Evolutionary conservation across 35 echinoderm and acorn worm genomes (phyloP).

Genomic region (Patiria miniata): DNA sequence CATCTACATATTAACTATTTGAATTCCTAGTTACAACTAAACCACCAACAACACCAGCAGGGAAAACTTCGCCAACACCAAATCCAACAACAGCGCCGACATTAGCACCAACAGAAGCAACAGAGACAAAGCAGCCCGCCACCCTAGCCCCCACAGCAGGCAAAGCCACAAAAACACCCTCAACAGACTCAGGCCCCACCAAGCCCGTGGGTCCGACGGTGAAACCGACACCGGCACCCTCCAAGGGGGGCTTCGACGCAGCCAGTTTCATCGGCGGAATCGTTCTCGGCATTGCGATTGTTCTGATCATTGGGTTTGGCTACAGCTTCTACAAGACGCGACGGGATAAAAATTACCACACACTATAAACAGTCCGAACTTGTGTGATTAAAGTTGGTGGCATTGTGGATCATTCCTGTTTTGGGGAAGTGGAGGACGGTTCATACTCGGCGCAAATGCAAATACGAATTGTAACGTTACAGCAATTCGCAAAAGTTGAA

Average conservation of each 20-base stretch:
- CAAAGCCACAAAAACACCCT: not conserved
- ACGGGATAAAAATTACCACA: conserved; percentile 12
- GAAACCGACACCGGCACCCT: not conserved
- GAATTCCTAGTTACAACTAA: not conserved
- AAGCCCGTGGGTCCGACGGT: not conserved
- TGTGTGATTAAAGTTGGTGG: no score
- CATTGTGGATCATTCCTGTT: no score
- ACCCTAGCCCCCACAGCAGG: not conserved
- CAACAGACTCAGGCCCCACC: not conserved
- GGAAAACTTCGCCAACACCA: not conserved
- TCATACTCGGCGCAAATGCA: no score
- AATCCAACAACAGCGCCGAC: not conserved
- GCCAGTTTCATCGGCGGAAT: conserved; percentile 21
- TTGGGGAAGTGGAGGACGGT: no score
- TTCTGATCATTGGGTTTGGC: not conserved
- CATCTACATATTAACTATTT: not conserved
- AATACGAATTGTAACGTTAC: no score
- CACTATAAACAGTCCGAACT: not conserved
- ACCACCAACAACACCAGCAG: not conserved
- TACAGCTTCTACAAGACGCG: conserved; percentile 12
- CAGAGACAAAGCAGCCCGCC: not conserved
- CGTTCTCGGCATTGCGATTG: not conserved
- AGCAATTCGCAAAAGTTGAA: no score
- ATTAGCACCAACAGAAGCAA: not conserved
- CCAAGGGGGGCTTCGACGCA: not conserved